A percentile compares a stretch with the other conserved stretches of the same genome.
Evolutionary conservation across 2,113 vertebrate species (phyloP).

Genomic region (Felis chaus): DNA sequence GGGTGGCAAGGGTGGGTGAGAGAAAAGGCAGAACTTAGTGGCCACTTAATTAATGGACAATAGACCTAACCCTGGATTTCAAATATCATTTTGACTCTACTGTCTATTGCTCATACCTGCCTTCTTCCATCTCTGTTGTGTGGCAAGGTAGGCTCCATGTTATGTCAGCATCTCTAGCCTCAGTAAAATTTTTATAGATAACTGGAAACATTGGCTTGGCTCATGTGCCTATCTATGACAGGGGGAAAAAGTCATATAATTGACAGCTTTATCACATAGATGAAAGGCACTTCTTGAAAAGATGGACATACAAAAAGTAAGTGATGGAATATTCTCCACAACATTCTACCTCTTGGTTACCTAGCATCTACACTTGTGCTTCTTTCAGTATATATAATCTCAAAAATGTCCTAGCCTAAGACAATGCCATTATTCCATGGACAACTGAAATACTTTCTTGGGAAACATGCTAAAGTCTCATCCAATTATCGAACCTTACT

Average conservation of each 20-base stretch:
- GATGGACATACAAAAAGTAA: neutral
- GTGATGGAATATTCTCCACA: neutral
- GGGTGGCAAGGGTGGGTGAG: neutral
- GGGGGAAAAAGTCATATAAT: neutral
- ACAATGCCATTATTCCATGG: neutral
- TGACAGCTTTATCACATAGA: neutral
- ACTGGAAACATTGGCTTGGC: neutral
- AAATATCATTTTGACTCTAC: neutral
- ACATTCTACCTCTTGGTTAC: neutral
- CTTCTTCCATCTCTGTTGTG: neutral
- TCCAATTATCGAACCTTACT: neutral
- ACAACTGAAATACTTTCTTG: neutral
- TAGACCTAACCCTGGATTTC: neutral
- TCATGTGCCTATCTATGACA: neutral
- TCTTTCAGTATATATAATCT: neutral
- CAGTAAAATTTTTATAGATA: neutral
- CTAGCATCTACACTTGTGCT: neutral
- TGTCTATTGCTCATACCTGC: neutral
- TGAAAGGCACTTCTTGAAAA: neutral
- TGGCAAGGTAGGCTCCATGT: neutral
- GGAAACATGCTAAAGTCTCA: neutral
- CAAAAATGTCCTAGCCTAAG: neutral
- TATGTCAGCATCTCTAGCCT: neutral
- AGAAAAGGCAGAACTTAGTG: neutral
- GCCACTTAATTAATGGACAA: neutral